phyloP scores from a whole-genome alignment of 2,113 vertebrate genomes.

The Nyctibius bracteatus region DNA sequence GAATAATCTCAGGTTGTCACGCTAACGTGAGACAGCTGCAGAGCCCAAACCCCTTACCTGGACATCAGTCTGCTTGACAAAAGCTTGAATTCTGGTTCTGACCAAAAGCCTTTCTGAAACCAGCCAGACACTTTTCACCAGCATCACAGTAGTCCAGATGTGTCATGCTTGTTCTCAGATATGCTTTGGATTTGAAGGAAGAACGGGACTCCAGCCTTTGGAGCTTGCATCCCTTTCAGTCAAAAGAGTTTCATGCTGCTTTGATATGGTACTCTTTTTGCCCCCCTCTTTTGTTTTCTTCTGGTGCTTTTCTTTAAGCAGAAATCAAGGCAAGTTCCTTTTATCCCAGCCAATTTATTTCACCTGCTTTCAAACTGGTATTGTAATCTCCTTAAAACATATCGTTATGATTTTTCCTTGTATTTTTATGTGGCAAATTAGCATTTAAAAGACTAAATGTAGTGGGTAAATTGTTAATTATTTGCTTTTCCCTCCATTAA shows the following conservation, averaged over 20 bases:
- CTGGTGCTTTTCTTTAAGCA: background rate
- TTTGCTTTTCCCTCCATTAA: background rate
- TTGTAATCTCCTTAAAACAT: background rate
- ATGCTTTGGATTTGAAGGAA: background rate
- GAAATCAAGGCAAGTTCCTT: background rate
- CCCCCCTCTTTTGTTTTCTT: background rate
- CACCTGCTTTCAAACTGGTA: background rate
- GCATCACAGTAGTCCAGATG: background rate
- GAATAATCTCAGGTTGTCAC: background rate
- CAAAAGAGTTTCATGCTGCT: background rate
- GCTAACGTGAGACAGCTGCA: background rate
- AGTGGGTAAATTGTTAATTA: background rate
- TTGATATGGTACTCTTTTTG: background rate
- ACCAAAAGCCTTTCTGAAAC: background rate
- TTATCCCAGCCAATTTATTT: background rate
- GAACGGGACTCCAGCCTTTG: background rate
- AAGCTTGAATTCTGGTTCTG: background rate
- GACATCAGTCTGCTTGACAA: background rate
- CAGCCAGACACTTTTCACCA: background rate
- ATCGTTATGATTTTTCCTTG: background rate
- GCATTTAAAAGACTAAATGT: background rate
- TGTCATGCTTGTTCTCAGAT: background rate
- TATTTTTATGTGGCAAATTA: background rate
- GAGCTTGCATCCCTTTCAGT: background rate
- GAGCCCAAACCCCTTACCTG: background rate